Evolutionary conservation across 2,888 invertebrate genomes (phyloP), one percentile per base, ranked within the genome.

Genomic region (Plemyria rubiginata): DNA sequence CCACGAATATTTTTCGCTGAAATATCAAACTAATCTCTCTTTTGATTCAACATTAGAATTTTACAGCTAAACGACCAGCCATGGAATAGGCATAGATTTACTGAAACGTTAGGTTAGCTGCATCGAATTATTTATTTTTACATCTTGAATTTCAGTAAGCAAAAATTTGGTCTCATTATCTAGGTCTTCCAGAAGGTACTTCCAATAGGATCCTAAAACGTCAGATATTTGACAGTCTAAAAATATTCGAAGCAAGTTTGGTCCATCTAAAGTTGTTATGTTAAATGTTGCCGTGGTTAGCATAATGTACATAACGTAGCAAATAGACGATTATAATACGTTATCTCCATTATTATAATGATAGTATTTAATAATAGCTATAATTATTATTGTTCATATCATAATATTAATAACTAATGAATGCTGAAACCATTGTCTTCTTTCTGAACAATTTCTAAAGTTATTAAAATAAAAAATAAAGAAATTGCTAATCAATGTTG

Each of bases 361-460:
- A 71, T 75, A 84, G 80, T 79, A 71, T 70, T 72, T 71, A 70
- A 70, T 71, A 71, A 89, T 91, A 92, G 91, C 82, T 80, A 84
- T 92, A 92, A 92, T 91, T 92, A 94, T 94, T 94, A 94, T 93
- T 93, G 93, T 94, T 94, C 94, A 94, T 94, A 94, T 95, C 95
- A 95, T 95, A 91, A 95, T 95, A 89, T 85, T 89, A 94, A 95
- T 70, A 85, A 81, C 86, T 87, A 88, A 88, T 80, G 86, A 71
- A 90, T 84, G 90, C 91, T 90, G 89, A 90, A 90, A 91, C 86
- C 87, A 92, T 95, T 95, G 95, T 95, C 95, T 95, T 95, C 95
- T 95, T 95, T 95, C 94, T 93, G 94, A 95, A 94, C 93, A 93
- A 95, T 95, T 95, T 95, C 95, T 95, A 95, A 95, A 95, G 95